Base-by-base conservation (phyloP, 2,888 invertebrate species). In the Heliconius ismenius region DNA sequence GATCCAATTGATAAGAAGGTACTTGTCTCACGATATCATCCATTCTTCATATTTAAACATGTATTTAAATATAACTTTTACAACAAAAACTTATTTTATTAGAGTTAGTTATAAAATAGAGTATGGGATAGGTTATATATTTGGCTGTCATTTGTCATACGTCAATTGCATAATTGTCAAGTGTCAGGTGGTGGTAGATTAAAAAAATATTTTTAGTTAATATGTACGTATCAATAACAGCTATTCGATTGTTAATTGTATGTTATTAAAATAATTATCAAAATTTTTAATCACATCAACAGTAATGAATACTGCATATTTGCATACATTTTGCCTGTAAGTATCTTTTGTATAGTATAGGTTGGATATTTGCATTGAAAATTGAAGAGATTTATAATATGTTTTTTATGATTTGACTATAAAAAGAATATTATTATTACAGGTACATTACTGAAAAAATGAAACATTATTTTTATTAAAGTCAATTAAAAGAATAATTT, bases 21-120 rank as follows among this genome's bases (percentile, higher is more conserved):
- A 90, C 88, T 85, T 92, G 89, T 85, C 92, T 93, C 85, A 86
- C 89, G 87, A 90, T 91, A 90, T 93, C 93, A 90, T 93, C 93
- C 94, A 94, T 94, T 92, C 93, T 94, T 93, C 93, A 94, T 93
- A 90, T 90, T 93, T 92, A 87, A 83, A 85, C 87, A 85, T 83
- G 87, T 87, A 84, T 87, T 86, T 83, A 81, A 76, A 81, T 86
- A 80, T 86, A 83, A 77, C 78, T 77, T 79, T 77, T 76, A 68
- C 43, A 21, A 70, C 18, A 60, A 77, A 78, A 75, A 78, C 75
- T 80, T 78, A 70, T 58, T 58, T 58, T 58, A 58, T 69, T 75
- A 58, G 39, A 69, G 58, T 58, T 54, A 43, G 54, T 74, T 36
- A 49, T 64, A 39, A 65, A 70, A 74, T 60, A 67, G 67, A 26